A percentile compares a stretch with the other conserved stretches of the same genome.
Evolutionary conservation across 2,113 vertebrate genomes (phyloP).

Genomic region (Petrocephalus microphthalmus): DNA sequence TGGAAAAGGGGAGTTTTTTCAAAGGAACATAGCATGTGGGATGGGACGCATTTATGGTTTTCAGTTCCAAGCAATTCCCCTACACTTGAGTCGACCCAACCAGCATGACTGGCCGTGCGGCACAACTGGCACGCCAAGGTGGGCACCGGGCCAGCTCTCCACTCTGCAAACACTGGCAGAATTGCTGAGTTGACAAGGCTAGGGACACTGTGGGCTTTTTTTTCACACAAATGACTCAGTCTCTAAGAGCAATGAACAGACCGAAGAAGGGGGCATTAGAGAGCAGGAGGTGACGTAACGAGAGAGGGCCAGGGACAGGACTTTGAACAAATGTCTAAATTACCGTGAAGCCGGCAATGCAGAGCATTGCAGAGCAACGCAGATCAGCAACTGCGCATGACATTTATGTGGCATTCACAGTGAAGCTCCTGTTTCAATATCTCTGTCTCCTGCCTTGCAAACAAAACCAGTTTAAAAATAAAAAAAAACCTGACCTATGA

Average conservation of each 20-base stretch:
- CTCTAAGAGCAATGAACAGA: neutral
- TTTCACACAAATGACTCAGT: neutral
- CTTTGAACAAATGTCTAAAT: neutral
- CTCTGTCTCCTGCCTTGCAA: neutral
- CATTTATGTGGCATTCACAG: neutral
- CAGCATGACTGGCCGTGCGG: neutral
- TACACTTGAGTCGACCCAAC: neutral
- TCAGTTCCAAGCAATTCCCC: neutral
- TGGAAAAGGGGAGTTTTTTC: neutral
- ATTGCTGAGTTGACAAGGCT: constrained; percentile 18
- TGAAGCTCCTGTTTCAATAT: neutral
- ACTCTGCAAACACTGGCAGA: constrained; percentile 13
- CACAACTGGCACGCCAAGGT: neutral
- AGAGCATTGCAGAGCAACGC: neutral
- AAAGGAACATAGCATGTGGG: neutral
- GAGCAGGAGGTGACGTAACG: neutral
- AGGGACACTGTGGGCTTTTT: constrained; percentile 1
- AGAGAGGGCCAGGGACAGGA: neutral
- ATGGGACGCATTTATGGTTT: neutral
- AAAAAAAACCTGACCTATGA: neutral
- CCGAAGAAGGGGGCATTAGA: neutral
- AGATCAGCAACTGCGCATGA: neutral
- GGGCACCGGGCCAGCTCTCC: neutral
- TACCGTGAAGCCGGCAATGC: neutral
- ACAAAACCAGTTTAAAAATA: neutral